A percentile compares a stretch with the other conserved stretches of the same genome.
phyloP scores from a whole-genome alignment of 2,888 invertebrate genomes.

The Onthophagus sagittarius region DNA sequence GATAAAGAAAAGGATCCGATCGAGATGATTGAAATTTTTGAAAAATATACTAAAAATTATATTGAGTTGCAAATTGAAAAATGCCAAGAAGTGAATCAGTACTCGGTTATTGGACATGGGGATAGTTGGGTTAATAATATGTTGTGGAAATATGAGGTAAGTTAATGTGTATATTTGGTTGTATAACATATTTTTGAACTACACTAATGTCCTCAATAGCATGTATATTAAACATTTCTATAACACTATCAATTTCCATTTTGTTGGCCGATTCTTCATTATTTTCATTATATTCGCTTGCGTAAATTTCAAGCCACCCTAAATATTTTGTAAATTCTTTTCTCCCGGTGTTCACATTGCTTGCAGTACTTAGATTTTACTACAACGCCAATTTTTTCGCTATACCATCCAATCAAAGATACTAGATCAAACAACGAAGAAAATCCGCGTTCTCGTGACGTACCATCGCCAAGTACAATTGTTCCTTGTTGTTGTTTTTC shows the following conservation, averaged over 20 bases:
- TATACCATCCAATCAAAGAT: slow-evolving; percentile 30
- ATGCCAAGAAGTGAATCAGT: slow-evolving; percentile 19
- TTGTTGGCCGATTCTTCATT: slow-evolving; percentile 25
- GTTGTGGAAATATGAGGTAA: slow-evolving; percentile 33
- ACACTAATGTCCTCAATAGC: too few species aligned
- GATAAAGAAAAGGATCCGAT: slow-evolving; percentile 13
- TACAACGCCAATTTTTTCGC: slow-evolving; percentile 28
- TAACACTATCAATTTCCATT: slow-evolving; percentile 29
- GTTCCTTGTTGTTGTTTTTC: slow-evolving; percentile 23
- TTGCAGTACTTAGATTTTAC: background rate
- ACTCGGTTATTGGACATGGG: slow-evolving; percentile 35
- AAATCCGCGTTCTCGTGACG: slow-evolving; percentile 31
- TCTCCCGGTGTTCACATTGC: background rate
- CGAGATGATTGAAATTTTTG: slow-evolving; percentile 17
- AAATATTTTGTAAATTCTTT: background rate
- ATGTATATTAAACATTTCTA: too few species aligned
- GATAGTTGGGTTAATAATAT: slow-evolving; percentile 37
- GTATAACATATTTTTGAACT: too few species aligned
- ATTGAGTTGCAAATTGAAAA: slow-evolving; percentile 4
- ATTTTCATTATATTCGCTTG: background rate
- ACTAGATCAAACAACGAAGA: slow-evolving; percentile 30
- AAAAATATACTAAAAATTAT: slow-evolving; percentile 17
- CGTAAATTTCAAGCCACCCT: slow-evolving; percentile 13
- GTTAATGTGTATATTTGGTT: too few species aligned
- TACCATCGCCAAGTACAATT: slow-evolving; percentile 24